phyloP scores from a whole-genome alignment of 2,113 vertebrate species.

The Hemiscyllium ocellatum region DNA sequence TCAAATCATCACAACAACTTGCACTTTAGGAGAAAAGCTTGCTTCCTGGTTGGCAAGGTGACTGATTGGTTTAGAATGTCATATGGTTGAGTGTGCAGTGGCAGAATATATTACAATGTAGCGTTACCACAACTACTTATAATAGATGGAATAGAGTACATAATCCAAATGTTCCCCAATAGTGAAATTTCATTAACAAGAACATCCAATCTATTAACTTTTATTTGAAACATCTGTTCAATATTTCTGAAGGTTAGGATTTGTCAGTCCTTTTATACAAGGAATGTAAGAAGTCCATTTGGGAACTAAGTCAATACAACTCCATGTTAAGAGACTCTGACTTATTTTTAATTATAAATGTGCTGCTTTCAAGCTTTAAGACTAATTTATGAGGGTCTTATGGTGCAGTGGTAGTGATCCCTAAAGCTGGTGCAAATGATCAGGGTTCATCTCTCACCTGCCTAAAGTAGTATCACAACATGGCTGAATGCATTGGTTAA shows the following conservation, averaged over 20 bases:
- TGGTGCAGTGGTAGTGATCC: too few relatives aligned
- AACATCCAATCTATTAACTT: neutral
- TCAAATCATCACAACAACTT: too few relatives aligned
- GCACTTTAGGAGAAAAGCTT: too few relatives aligned
- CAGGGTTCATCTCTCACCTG: too few relatives aligned
- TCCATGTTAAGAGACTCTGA: neutral
- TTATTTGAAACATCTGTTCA: neutral
- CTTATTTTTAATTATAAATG: neutral
- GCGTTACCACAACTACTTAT: neutral
- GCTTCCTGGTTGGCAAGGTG: too few relatives aligned
- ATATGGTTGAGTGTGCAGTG: neutral
- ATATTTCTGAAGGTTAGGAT: neutral
- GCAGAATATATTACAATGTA: neutral
- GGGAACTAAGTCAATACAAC: neutral
- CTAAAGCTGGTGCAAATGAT: too few relatives aligned
- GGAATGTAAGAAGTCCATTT: neutral
- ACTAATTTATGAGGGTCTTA: too few relatives aligned
- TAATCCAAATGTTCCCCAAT: neutral
- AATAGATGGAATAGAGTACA: neutral
- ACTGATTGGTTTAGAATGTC: too few relatives aligned
- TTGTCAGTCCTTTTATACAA: neutral
- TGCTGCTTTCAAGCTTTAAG: neutral
- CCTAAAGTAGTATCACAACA: too few relatives aligned
- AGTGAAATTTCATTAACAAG: neutral
- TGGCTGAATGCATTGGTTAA: too few relatives aligned